Evolutionary conservation across 2,888 invertebrate species (phyloP).

Genomic region (Meganola albula): DNA sequence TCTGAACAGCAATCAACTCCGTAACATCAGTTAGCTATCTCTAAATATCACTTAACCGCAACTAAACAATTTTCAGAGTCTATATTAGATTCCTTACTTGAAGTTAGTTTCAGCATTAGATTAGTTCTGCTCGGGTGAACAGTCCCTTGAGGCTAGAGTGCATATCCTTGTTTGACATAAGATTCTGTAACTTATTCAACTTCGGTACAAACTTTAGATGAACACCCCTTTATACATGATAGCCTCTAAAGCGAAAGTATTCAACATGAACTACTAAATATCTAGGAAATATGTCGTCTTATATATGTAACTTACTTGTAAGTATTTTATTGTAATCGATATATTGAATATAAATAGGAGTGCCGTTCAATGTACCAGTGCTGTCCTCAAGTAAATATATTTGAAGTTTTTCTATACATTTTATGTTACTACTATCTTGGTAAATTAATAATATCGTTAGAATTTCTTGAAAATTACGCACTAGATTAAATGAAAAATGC

Average conservation of each 20-base stretch:
- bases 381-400: too few relatives aligned
- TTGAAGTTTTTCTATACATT: too few relatives aligned
- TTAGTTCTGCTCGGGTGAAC: constrained; percentile 50
- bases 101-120: constrained; percentile 58
- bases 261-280: too few relatives aligned
- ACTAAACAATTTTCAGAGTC: constrained; percentile 31
- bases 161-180: constrained; percentile 72
- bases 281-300: too few relatives aligned
- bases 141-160: constrained; percentile 54
- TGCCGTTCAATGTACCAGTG: too few relatives aligned
- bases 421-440: too few relatives aligned
- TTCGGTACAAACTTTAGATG: constrained; percentile 42
- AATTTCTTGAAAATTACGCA: too few relatives aligned
- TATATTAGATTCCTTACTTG: constrained; percentile 36
- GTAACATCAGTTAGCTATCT: constrained; percentile 18
- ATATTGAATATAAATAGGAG: too few relatives aligned
- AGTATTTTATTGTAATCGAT: too few relatives aligned
- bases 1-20: constrained; percentile 17
- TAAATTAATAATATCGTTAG: too few relatives aligned
- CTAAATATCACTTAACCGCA: constrained; percentile 36
- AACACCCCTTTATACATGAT: constrained; percentile 36
- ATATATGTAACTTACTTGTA: too few relatives aligned
- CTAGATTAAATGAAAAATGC: too few relatives aligned
- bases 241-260: constrained; percentile 24
- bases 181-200: constrained; percentile 60